Conservation (phyloP, 1,140 invertebrate genomes). For the Aleiodes sp. region DNA sequence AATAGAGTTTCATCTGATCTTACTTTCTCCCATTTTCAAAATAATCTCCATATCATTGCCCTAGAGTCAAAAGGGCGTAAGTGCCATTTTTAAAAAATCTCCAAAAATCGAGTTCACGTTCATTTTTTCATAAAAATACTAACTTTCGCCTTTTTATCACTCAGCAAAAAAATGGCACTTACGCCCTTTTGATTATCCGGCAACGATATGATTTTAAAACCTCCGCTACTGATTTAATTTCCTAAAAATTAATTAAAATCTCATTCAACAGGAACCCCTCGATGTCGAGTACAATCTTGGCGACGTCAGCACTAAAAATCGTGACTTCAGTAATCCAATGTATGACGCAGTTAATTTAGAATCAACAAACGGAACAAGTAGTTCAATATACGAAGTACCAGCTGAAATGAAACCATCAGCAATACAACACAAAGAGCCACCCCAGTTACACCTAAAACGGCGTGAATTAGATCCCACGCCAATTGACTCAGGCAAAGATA, state of each 20-base stretch:
- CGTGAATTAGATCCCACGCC: constrained; percentile 83
- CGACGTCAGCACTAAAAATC: constrained; percentile 76
- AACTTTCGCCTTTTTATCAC: constrained; percentile 5
- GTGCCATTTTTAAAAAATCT: too few species aligned
- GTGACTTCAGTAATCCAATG: constrained; percentile 96
- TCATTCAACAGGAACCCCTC: constrained; percentile 67
- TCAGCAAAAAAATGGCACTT: too few species aligned
- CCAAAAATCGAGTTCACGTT: too few species aligned
- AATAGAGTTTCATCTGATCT: too few species aligned
- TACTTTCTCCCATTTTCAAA: background rate
- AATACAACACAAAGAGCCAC: constrained; percentile 78
- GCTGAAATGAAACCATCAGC: constrained; percentile 82
- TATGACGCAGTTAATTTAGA: constrained; percentile 83
- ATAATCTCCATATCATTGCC: too few species aligned
- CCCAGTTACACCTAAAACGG: constrained; percentile 76
- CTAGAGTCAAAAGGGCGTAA: too few species aligned
- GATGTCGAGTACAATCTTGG: constrained; percentile 82
- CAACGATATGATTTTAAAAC: background rate
- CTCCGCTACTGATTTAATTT: background rate
- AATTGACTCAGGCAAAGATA: constrained; percentile 91
- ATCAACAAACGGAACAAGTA: constrained; percentile 70
- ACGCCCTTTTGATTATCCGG: too few species aligned
- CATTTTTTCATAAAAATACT: too few species aligned
- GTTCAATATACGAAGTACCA: constrained; percentile 81
- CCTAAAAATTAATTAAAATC: background rate